These are phyloP conservation scores for Zaprionus inermis DNA, from an alignment of 1,140 invertebrate species.

Conservation along the genomic window DNA sequence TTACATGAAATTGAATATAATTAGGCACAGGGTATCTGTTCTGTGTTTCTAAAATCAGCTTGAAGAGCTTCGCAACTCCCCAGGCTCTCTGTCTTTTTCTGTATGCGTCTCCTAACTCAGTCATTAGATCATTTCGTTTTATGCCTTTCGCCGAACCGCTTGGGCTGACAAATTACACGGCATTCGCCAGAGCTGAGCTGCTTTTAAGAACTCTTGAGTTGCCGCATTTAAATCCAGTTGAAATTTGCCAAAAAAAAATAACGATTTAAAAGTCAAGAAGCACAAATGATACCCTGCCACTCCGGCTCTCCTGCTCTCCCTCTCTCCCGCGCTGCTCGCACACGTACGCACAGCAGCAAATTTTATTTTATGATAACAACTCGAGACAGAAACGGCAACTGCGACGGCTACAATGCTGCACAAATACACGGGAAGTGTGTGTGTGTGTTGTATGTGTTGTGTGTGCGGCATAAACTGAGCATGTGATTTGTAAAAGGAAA, in stretches of 20 bases:
- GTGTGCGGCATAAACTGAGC: conserved; percentile 55
- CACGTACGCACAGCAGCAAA: conserved; percentile 53
- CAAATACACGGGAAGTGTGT: conserved; percentile 15
- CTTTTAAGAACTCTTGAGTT: conserved; percentile 46
- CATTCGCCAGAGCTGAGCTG: conserved; percentile 30
- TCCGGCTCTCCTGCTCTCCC: not conserved
- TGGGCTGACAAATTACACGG: conserved; percentile 52
- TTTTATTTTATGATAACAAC: conserved; percentile 63
- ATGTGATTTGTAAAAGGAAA: conserved; percentile 61
- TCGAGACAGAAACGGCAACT: conserved; percentile 22
- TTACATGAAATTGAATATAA: too few relatives aligned
- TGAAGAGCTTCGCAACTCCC: not conserved
- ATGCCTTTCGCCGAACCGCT: conserved; percentile 30
- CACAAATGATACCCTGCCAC: conserved; percentile 19
- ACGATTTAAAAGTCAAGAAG: conserved; percentile 49
- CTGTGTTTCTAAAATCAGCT: not conserved
- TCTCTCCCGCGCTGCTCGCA: not conserved
- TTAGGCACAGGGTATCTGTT: too few relatives aligned
- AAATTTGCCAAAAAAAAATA: conserved; percentile 1
- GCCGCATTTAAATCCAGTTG: conserved; percentile 48
- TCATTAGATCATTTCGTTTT: conserved; percentile 31
- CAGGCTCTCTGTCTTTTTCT: not conserved
- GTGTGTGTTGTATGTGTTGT: conserved; percentile 46
- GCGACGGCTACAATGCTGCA: too few relatives aligned
- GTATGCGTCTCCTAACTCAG: conserved; percentile 5